Base-by-base conservation (phyloP, 1,140 invertebrate genomes). In the Leptopilina boulardi region DNA sequence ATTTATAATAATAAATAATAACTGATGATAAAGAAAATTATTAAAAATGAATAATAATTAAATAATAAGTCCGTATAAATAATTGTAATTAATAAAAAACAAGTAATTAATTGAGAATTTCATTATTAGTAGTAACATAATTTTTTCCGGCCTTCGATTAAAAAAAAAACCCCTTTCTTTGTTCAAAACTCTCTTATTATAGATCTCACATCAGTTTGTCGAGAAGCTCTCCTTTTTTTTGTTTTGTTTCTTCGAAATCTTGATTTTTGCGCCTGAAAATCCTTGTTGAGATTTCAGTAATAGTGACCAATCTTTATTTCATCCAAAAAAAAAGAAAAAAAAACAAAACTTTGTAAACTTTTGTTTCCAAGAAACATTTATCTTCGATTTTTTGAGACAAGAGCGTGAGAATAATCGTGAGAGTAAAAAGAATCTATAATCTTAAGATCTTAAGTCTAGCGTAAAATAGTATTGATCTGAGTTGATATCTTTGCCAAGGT, bases 381-480 rank as follows among this genome's bases (percentile, higher is more conserved):
- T 51, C 47, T 51, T 51, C 15, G 47, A 51, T 51, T 51, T 54
- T 66, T 2, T 23, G n/a, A 26, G 56, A 10, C 56, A 59, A 66
- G 26, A 66, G 26, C 23, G 23, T 30, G 13, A 18, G 26, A 66
- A 34, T 66, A 30, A 34, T 34, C 13, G n/a, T n/a, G 59, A 26
- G 13, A 66, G 26, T 66, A 66, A 30, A 66, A 15, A 4, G 59
- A 30, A 66, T 66, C 26, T 30, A 66, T 51, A 51, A 51, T 34
- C 59, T 66, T 26, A 6, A 30, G 23, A n/a, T 30, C 23, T 66
- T 30, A 66, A 66, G 59, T 66, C 59, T 30, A 30, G 11, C 26
- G 59, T 66, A 66, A 66, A 66, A 66, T n/a, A 30, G 26, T 30
- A 66, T 66, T 66, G 59, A 66, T 66, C 59, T 66, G 21, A 59